These are phyloP conservation scores for Caiman crocodilus DNA, from an alignment of 2,797 vertebrate species.

Conservation along the genomic window DNA sequence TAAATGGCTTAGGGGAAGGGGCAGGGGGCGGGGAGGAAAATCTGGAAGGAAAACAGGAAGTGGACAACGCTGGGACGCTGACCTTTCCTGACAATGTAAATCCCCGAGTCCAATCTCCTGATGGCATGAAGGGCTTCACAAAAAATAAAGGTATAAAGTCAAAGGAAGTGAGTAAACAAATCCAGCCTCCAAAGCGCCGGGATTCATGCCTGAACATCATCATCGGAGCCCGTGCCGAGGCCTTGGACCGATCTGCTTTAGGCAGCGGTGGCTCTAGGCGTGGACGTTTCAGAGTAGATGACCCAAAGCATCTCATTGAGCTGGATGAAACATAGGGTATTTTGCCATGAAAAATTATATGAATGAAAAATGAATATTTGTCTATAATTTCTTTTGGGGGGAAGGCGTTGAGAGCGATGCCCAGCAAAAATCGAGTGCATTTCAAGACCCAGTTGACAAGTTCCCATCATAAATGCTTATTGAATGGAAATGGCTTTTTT, in stretches of 20 bases:
- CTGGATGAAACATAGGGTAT: no score
- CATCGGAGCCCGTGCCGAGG: not conserved
- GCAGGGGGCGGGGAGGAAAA: not conserved
- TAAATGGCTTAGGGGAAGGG: not conserved
- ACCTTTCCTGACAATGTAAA: not conserved
- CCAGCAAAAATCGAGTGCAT: no score
- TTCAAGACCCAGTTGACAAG: no score
- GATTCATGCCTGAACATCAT: not conserved
- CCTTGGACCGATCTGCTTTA: not conserved
- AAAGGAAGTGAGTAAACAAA: not conserved
- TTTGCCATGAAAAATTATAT: no score
- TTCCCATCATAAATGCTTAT: no score
- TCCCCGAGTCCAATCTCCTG: not conserved
- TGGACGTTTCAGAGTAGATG: no score
- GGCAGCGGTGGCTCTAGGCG: not conserved
- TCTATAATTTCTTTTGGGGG: no score
- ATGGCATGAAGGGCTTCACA: not conserved
- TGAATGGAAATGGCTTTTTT: no score
- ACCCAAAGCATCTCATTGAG: no score
- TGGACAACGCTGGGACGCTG: not conserved
- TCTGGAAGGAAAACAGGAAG: not conserved
- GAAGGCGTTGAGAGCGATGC: no score
- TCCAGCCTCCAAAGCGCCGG: not conserved
- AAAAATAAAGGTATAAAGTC: not conserved
- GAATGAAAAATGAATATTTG: no score